Base-by-base conservation (phyloP, 1,140 invertebrate species). In the Nephotettix cincticeps region DNA sequence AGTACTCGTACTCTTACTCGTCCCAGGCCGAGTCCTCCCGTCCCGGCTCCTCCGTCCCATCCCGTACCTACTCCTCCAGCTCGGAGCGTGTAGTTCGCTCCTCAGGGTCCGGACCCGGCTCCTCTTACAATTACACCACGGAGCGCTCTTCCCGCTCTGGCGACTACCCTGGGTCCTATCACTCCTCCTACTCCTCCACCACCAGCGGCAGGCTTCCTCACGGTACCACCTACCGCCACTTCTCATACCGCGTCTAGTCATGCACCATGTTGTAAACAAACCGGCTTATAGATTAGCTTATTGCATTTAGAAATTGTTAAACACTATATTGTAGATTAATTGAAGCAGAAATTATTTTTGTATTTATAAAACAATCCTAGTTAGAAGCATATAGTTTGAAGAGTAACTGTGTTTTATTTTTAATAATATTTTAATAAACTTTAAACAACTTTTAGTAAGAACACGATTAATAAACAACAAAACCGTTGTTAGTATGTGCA, bases 1-100 rank as follows among this genome's bases (percentile, higher is more conserved):
- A 90, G 84, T 93, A 93, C 86, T 92, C 89, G 76, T 93, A 93
- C 85, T 91, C 90, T 75, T 93, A 92, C 84, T 84, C 32, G 11
- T 89, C 88, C 80, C 79, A 78, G 73, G 82, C 80, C 76, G 82
- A 82, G 73, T 81, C 82, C 76, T 83, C 78, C 75, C 82, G 83
- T 47, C 83, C 83, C 72, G 79, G 81, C 85, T 85, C 78, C 78
- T 80, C 43, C 77, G 85, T 76, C 84, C 89, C 72, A 84, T 87
- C 76, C 84, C 84, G 84, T 74, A 84, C 84, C 73, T 90, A 90
- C 82, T 85, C 84, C 77, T 89, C 83, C 80, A 86, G 85, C 72
- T 85, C 87, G 77, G 89, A 90, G 82, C 86, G 88, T 66, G 87
- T 88, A 76, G 83, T 81, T 74, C 84, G 86, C 70, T 84, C 88